phyloP scores from a whole-genome alignment of 2,797 vertebrate genomes.

The Selene dorsalis region DNA sequence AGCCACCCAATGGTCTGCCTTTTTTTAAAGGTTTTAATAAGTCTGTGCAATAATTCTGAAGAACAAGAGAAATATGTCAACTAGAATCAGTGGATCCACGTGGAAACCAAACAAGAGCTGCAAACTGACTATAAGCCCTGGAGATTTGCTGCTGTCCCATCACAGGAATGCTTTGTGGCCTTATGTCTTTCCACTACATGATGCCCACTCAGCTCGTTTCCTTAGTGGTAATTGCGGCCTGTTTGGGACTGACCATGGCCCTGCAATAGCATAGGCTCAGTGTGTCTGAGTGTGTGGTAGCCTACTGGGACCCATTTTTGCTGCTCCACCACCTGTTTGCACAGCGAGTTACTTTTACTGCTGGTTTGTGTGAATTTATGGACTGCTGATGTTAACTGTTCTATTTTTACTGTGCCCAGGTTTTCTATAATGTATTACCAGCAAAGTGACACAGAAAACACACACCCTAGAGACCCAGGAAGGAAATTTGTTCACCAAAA shows the following conservation, averaged over 20 bases:
- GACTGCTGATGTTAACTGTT: constrained; percentile 72
- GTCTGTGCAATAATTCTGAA: constrained; percentile 1
- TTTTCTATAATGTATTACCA: constrained; percentile 64
- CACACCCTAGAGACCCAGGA: constrained; percentile 17
- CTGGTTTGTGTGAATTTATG: constrained; percentile 71
- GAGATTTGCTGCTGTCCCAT: constrained; percentile 35
- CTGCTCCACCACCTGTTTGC: constrained; percentile 66
- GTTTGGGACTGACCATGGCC: constrained; percentile 12
- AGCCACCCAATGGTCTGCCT: background rate
- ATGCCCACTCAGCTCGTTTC: constrained; percentile 20
- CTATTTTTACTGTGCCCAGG: constrained; percentile 68
- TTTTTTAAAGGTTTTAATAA: constrained; percentile 11
- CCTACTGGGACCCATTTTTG: constrained; percentile 41
- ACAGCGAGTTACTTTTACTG: constrained; percentile 63
- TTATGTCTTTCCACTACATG: background rate
- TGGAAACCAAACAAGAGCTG: constrained; percentile 18
- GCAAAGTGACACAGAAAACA: constrained; percentile 50
- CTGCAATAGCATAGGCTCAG: background rate
- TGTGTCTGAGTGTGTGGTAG: constrained; percentile 28
- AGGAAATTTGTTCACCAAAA: constrained; percentile 42
- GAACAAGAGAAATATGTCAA: constrained; percentile 21
- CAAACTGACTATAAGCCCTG: background rate
- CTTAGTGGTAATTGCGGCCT: constrained; percentile 12
- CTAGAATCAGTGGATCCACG: constrained; percentile 24
- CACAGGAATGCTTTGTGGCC: constrained; percentile 18